These are phyloP conservation scores for Drosophila ochracea DNA, from an alignment of 2,888 invertebrate genomes.

Conservation along the genomic window DNA sequence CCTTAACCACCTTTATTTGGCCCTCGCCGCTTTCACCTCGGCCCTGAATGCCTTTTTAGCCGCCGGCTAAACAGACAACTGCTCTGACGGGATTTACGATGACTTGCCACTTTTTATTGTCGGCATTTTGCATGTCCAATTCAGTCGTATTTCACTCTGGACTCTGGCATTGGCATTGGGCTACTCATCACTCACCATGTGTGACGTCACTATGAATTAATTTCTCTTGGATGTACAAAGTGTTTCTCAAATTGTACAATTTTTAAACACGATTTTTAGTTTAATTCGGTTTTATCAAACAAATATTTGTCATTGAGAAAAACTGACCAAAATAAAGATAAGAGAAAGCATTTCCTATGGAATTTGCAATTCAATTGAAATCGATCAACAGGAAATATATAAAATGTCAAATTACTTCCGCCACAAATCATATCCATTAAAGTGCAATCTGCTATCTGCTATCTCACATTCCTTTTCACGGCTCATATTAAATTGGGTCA, in stretches of 20 bases:
- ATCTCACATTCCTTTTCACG: conserved; percentile 41
- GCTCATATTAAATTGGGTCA: conserved; percentile 19
- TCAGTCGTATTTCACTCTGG: conserved; percentile 7
- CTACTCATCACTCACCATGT: conserved; percentile 3
- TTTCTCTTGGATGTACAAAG: neutral
- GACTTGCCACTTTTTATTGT: conserved; percentile 60
- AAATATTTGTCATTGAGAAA: neutral
- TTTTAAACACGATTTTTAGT: neutral
- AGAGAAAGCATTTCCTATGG: neutral
- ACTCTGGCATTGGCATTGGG: conserved; percentile 32
- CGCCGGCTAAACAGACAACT: conserved; percentile 51
- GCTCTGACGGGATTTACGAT: conserved; percentile 57
- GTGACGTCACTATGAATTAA: conserved; percentile 28
- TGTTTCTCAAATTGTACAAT: neutral
- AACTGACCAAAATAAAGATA: neutral
- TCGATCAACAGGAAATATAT: neutral
- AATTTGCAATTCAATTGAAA: too few relatives aligned
- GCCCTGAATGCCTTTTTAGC: conserved; percentile 61
- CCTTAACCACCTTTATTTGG: conserved; percentile 28
- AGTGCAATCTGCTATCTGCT: conserved; percentile 16
- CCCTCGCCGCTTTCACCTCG: conserved; percentile 29
- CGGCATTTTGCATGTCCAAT: conserved; percentile 48
- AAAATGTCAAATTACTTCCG: neutral
- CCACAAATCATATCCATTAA: conserved; percentile 15
- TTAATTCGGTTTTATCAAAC: neutral